Evolutionary conservation across 2,113 vertebrate species (phyloP), one percentile per base, ranked within the genome.

Genomic region (Megaleporinus macrocephalus): DNA sequence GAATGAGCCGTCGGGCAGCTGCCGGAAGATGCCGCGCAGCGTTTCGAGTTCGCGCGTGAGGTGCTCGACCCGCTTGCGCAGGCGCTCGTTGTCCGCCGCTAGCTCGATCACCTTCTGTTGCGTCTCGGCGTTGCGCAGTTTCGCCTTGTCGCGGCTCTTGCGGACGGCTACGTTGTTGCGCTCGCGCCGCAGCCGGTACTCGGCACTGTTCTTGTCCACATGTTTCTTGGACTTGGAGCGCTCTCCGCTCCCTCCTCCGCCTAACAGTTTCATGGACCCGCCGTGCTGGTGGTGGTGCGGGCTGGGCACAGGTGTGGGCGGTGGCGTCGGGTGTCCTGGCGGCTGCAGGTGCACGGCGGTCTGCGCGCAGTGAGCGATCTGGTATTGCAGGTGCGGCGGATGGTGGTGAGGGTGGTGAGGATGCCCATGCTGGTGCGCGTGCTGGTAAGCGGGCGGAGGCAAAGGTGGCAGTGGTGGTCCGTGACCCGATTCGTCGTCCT

Each of bases 151-250:
- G 27, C 97, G 91, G 93, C 97, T 98, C 90, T 99, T 99, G 83
- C 97, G 95, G 92, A 99, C 98, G 0, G 98, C 98, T 87, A 99
- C 96, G 92, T 99, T 99, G 93, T 99, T 99, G 91, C 98, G 95
- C 94, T 99, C 97, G 55, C 98, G 94, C 87, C 97, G 82, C 93
- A 98, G 93, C 65, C 97, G 95, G 92, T 99, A 99, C 93, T 99
- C 98, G 79, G 90, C 92, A 92, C 97, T 99, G 94, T 81, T 95
- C 92, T 99, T 99, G 93, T 99, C 97, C 71, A 99, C 91, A 78
- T 93, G 90, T 90, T 99, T 99, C 92, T 98, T 99, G 84, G 87
- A 44, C 82, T 98, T 98, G 65, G 92, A 92, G 22, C 93, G 90
- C 62, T 94, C 92, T 76, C 90, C 86, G 16, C 69, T 27, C 9